Conservation (phyloP, 2,888 invertebrate species). For the Chymomyza procnemis region DNA sequence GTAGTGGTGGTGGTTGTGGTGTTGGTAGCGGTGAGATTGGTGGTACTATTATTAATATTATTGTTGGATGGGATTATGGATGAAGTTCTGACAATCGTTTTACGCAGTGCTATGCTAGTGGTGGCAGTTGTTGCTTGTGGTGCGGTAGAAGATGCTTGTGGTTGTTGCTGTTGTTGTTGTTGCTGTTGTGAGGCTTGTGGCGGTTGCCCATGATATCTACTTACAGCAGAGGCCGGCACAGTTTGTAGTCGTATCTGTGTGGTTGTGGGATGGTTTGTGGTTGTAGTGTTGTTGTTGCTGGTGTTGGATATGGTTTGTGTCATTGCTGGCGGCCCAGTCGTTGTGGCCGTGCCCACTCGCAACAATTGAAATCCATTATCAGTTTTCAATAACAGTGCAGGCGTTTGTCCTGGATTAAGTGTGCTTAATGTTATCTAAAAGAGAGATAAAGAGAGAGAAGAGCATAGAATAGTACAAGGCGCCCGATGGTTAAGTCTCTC, state of each 20-base stretch:
- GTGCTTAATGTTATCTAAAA: constrained; percentile 92
- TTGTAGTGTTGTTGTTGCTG: constrained; percentile 53
- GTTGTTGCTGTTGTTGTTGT: constrained; percentile 47
- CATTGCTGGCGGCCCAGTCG: constrained; percentile 80
- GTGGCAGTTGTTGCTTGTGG: constrained; percentile 65
- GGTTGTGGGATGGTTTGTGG: constrained; percentile 80
- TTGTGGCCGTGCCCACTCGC: constrained; percentile 90
- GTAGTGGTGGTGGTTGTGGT: constrained; percentile 51
- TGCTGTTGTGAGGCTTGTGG: constrained; percentile 80
- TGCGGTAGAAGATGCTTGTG: constrained; percentile 59
- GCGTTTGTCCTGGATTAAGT: constrained; percentile 92
- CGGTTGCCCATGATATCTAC: constrained; percentile 85
- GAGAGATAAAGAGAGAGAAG: constrained; percentile 37
- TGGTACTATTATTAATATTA: constrained; percentile 61
- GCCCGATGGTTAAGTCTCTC: constrained; percentile 20
- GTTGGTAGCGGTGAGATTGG: constrained; percentile 67
- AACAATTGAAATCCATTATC: constrained; percentile 97
- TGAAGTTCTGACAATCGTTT: constrained; percentile 80
- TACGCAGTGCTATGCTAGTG: constrained; percentile 81
- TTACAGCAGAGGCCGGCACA: constrained; percentile 91
- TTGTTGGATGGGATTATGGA: constrained; percentile 70
- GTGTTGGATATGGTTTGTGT: constrained; percentile 78
- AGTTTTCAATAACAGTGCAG: constrained; percentile 94
- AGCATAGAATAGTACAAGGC: constrained; percentile 29
- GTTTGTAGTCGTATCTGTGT: constrained; percentile 91